Evolutionary conservation across 2,888 invertebrate species (phyloP).

Genomic region (Crocallis elinguaria): DNA sequence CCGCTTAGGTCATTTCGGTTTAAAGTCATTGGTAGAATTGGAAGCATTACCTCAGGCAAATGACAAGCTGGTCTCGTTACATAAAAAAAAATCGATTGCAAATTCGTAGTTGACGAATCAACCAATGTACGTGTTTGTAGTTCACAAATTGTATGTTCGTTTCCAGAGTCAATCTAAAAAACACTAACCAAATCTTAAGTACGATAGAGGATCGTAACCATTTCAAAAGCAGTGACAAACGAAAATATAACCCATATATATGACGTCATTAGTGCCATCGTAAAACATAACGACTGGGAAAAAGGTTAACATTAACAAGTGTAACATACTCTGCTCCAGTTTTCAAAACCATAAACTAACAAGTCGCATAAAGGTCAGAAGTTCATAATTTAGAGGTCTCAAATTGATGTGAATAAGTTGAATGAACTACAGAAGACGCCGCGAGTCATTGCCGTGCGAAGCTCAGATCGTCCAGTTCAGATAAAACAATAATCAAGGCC

Average conservation of each 20-base stretch:
- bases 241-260: conserved; percentile 8
- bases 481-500: conserved; percentile 36
- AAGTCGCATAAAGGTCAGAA: conserved; percentile 39
- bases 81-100: no score
- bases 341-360: conserved; percentile 17
- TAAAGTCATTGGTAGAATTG: no score
- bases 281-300: conserved; percentile 32
- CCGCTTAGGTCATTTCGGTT: no score
- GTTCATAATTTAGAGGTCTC: conserved; percentile 39
- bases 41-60: no score
- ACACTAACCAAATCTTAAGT: no score
- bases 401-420: conserved; percentile 57
- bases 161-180: no score
- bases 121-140: no score
- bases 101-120: no score
- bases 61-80: no score
- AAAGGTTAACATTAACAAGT: conserved; percentile 20
- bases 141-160: no score
- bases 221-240: conserved; percentile 13
- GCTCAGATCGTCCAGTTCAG: conserved; percentile 30
- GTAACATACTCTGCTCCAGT: conserved; percentile 27
- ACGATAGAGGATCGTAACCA: background rate
- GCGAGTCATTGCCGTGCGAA: conserved; percentile 50
- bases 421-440: conserved; percentile 49
- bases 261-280: conserved; percentile 19